phyloP scores from a whole-genome alignment of 2,797 vertebrate genomes.

The Anabas testudineus region DNA sequence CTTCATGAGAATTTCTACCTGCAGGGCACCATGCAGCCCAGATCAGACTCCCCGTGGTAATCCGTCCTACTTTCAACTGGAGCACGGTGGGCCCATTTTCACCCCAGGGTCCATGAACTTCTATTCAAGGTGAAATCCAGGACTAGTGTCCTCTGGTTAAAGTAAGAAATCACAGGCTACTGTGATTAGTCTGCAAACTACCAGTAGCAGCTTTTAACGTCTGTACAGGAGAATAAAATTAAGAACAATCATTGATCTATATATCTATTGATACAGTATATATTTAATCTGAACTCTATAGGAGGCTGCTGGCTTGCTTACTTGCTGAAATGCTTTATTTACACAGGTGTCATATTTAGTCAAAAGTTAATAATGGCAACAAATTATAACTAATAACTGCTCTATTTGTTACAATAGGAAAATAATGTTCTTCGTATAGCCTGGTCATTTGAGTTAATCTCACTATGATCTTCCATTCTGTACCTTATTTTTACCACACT shows the following conservation, averaged over 20 bases:
- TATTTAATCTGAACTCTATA: conserved; percentile 8
- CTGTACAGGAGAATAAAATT: conserved; percentile 5
- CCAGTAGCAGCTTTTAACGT: conserved; percentile 7
- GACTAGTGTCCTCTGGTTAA: conserved; percentile 34
- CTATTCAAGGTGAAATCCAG: conserved; percentile 73
- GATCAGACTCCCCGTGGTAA: conserved; percentile 71
- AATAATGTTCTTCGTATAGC: conserved; percentile 5
- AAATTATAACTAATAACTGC: background rate
- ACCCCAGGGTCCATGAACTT: conserved; percentile 54
- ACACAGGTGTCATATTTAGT: background rate
- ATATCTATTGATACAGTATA: no score
- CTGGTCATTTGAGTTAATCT: background rate
- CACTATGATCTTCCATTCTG: background rate
- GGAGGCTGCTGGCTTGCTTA: background rate
- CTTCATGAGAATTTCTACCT: conserved; percentile 71
- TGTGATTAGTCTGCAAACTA: conserved; percentile 1
- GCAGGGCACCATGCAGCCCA: conserved; percentile 65
- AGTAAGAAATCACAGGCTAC: conserved; percentile 30
- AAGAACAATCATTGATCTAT: background rate
- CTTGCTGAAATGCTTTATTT: background rate
- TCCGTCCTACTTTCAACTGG: conserved; percentile 74
- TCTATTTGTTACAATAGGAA: background rate
- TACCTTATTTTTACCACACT: background rate
- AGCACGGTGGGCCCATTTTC: conserved; percentile 64
- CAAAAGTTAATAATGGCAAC: conserved; percentile 1